These are phyloP conservation scores for Alouatta palliata DNA, from an alignment of 2,113 vertebrate genomes.

Conservation along the genomic window DNA sequence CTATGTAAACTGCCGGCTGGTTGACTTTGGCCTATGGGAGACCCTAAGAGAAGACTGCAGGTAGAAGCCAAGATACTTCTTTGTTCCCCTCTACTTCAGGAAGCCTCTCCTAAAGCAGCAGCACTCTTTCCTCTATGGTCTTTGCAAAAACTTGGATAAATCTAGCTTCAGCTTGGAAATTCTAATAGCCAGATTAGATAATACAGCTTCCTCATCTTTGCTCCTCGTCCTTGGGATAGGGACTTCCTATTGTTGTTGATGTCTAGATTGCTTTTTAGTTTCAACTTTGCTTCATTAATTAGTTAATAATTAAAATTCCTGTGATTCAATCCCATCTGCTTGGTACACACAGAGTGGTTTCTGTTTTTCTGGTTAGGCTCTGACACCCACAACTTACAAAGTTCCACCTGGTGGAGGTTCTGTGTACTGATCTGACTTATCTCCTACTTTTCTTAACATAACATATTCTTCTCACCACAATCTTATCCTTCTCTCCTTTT, in stretches of 20 bases:
- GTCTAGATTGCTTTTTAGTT: not conserved
- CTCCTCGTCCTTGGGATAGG: not conserved
- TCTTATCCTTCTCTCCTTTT: too few relatives aligned
- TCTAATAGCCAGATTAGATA: not conserved
- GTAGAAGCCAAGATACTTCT: not conserved
- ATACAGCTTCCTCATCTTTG: not conserved
- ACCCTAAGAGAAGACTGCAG: not conserved
- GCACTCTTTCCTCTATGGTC: not conserved
- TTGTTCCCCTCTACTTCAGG: not conserved
- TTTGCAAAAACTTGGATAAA: not conserved
- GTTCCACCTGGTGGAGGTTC: not conserved
- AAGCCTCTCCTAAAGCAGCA: not conserved
- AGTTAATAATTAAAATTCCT: not conserved
- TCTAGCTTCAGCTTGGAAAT: not conserved
- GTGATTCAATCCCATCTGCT: not conserved
- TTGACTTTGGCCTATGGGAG: not conserved
- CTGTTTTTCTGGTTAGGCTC: not conserved
- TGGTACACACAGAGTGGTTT: not conserved
- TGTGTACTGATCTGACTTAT: not conserved
- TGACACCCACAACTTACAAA: not conserved
- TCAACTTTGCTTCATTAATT: not conserved
- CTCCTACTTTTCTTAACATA: not conserved
- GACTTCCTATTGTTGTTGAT: not conserved
- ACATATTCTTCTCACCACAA: not conserved
- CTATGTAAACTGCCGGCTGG: not conserved